These are phyloP conservation scores for Rhopalosiphum nymphaeae DNA, from an alignment of 2,888 invertebrate genomes.

Conservation along the genomic window DNA sequence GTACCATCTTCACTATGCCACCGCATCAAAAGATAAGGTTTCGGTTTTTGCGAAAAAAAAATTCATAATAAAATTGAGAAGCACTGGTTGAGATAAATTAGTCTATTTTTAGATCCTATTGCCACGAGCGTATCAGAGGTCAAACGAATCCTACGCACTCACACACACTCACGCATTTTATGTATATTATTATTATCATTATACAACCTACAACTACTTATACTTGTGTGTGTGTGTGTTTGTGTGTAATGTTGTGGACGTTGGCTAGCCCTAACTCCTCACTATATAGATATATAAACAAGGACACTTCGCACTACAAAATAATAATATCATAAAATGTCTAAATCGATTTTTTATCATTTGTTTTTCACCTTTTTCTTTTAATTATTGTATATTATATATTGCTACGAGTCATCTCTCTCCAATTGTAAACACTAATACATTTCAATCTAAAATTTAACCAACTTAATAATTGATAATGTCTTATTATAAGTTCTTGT, in stretches of 20 bases:
- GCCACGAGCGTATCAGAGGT: conserved; percentile 63
- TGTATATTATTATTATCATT: conserved; percentile 58
- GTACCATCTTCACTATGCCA: background rate
- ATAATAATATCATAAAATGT: conserved; percentile 9
- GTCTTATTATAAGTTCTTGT: background rate
- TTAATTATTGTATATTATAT: background rate
- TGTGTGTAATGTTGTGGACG: conserved; percentile 8
- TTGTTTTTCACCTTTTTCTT: background rate
- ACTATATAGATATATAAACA: conserved; percentile 29
- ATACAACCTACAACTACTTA: conserved; percentile 55
- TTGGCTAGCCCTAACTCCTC: conserved; percentile 7
- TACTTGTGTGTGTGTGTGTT: background rate
- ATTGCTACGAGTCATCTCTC: background rate
- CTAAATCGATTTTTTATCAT: conserved; percentile 47
- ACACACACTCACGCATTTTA: conserved; percentile 39
- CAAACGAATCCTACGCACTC: conserved; percentile 63
- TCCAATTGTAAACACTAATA: background rate
- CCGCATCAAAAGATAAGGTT: background rate
- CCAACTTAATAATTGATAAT: background rate
- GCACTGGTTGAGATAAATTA: conserved; percentile 64
- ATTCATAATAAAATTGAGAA: conserved; percentile 49
- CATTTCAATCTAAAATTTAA: background rate
- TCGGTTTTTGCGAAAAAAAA: conserved; percentile 25
- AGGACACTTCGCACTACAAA: conserved; percentile 38
- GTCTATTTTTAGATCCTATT: conserved; percentile 59